Base-by-base conservation (phyloP, 1,140 invertebrate species). In the Platyscapa corneri region DNA sequence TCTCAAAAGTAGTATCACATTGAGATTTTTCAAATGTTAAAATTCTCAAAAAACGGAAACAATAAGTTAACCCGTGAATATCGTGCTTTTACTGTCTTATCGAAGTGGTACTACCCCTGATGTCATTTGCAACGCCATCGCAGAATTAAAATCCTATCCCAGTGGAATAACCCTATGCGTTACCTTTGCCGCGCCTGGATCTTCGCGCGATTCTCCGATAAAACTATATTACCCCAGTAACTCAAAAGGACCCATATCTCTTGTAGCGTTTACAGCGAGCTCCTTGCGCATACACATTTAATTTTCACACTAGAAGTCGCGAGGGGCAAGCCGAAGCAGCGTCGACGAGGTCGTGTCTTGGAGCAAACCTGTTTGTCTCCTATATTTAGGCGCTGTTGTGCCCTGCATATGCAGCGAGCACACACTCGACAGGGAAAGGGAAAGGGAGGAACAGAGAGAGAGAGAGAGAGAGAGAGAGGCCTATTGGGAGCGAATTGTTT, bases 291-390 rank as follows among this genome's bases (percentile, higher is more conserved):
- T 64, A 65, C 42, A 67, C 60, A 77, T 78, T 84, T 84, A 84
- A 84, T 84, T 84, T 84, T 84, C 75, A 65, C 60, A 65, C 74
- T 78, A 70, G 30, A 64, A 84, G 39, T 84, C 75, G 39, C 83
- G 60, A 32, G 60, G 60, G 56, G 37, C 60, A n/a, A 53, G 72
- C 27, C 23, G 18, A 3, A 42, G 42, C 8, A 46, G 49, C 14
- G 20, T 10, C 20, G 42, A 7, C 67, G 77, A 74, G 83, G n/a
- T 74, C 67, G 77, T 53, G 77, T 49, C 65, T 65, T 53, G 72
- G 34, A 6, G 56, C 84, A 86, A 86, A 86, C 84, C 84, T 86
- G 84, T 86, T 86, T 86, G 74, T 82, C 84, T 74, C 84, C 79
- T 82, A 86, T 86, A 86, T 86, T 86, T 86, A 86, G 84, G 84